Percentiles rank a stretch among this genome's conserved stretches.
These are phyloP conservation scores for Hycleus cichorii DNA, from an alignment of 1,140 invertebrate species.

Conservation along the genomic window DNA sequence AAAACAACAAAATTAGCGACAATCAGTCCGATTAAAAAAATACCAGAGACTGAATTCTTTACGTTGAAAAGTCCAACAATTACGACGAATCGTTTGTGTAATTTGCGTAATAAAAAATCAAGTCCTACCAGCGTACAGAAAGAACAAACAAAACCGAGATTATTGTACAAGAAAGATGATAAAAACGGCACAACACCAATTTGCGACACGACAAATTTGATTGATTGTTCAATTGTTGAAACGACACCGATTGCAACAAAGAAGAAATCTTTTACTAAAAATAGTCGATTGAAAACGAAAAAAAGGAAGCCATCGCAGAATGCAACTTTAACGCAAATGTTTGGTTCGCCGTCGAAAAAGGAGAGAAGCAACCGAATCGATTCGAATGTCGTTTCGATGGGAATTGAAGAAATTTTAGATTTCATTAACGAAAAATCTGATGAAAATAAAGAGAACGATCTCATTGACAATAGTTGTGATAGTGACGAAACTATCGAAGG, in stretches of 20 bases:
- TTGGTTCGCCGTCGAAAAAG: not conserved
- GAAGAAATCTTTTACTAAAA: not conserved
- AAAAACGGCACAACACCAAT: not conserved
- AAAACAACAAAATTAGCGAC: not conserved
- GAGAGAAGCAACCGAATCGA: not conserved
- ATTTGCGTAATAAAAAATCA: not conserved
- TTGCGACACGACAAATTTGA: not conserved
- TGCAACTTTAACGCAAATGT: slow-evolving; percentile 5
- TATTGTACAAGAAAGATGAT: not conserved
- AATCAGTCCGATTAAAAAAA: not conserved
- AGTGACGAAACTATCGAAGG: not conserved
- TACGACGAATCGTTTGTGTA: not conserved
- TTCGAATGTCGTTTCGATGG: slow-evolving; percentile 6
- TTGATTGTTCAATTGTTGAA: slow-evolving; percentile 8
- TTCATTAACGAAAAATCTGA: slow-evolving; percentile 12
- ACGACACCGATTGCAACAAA: not conserved
- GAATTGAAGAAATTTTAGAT: slow-evolving; percentile 9
- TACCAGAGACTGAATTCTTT: not conserved
- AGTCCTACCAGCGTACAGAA: not conserved
- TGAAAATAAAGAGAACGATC: not conserved
- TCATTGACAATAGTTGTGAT: not conserved
- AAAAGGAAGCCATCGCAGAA: not conserved
- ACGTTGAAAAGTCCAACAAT: not conserved
- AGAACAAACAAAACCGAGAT: not conserved
- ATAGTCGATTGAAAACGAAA: not conserved